Conservation (phyloP, 2,888 invertebrate species). For the Leptogaster cylindrica region DNA sequence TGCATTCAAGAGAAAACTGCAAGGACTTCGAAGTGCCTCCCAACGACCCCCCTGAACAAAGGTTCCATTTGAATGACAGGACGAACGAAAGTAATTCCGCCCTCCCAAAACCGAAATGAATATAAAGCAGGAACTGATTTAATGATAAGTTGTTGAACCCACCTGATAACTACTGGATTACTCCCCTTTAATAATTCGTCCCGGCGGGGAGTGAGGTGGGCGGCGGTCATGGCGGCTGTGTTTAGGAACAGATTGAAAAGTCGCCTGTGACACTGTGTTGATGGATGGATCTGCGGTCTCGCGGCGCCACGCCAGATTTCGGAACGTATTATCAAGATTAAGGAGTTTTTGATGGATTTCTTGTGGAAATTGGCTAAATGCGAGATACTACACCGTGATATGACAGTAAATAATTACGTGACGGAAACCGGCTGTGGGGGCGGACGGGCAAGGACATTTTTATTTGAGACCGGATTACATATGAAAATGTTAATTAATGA, state of each 20-base stretch:
- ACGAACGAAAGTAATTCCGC: conserved; percentile 11
- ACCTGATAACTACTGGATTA: conserved; percentile 38
- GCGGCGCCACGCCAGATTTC: conserved; percentile 17
- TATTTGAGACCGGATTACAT: no score
- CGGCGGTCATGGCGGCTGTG: background rate
- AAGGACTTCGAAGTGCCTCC: background rate
- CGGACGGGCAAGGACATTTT: no score
- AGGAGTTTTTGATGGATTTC: conserved; percentile 36
- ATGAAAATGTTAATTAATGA: no score
- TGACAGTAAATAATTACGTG: conserved; percentile 23
- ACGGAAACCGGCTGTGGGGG: no score
- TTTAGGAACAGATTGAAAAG: conserved; percentile 29
- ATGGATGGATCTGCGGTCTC: conserved; percentile 30
- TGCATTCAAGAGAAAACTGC: conserved; percentile 18
- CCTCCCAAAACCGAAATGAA: conserved; percentile 18
- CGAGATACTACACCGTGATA: conserved; percentile 22
- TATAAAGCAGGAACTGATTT: conserved; percentile 44
- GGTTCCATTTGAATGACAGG: conserved; percentile 9
- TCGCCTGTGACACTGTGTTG: conserved; percentile 29
- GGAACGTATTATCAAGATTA: conserved; percentile 29
- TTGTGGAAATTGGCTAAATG: conserved; percentile 18
- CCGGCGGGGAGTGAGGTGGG: background rate
- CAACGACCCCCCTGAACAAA: no score
- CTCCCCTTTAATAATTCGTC: conserved; percentile 28
- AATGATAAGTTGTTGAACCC: conserved; percentile 45